Conservation (phyloP, 2,113 vertebrate genomes). For the Lampris incognitus region DNA sequence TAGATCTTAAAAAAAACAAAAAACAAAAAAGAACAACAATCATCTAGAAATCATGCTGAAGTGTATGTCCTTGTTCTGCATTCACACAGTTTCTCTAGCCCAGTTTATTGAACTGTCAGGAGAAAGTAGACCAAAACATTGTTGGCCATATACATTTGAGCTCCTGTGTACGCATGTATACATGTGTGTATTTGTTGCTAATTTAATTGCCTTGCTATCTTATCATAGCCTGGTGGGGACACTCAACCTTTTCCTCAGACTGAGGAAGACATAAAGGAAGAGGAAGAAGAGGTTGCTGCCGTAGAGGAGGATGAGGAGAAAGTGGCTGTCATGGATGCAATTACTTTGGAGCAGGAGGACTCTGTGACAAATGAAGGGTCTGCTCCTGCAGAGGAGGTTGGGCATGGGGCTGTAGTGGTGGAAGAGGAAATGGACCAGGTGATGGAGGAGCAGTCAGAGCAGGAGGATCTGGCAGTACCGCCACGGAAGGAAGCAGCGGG, state of each 20-base stretch:
- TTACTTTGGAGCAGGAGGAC: constrained; percentile 31
- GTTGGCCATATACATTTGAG: no score
- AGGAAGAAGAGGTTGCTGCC: constrained; percentile 13
- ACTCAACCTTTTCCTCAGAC: constrained; percentile 6
- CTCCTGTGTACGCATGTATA: no score
- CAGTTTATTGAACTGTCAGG: neutral
- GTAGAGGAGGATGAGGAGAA: constrained; percentile 21
- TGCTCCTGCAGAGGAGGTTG: constrained; percentile 27
- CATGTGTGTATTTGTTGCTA: no score
- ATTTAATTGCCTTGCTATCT: constrained; percentile 11
- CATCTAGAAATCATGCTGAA: neutral
- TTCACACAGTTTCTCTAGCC: neutral
- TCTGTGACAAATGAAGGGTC: constrained; percentile 11
- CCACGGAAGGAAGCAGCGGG: constrained; percentile 12
- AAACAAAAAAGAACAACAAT: neutral
- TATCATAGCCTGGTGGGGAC: constrained; percentile 34
- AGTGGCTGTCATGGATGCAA: constrained; percentile 27
- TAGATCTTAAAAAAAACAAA: neutral
- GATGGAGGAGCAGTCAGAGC: constrained; percentile 25
- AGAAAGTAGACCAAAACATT: neutral
- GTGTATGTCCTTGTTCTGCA: neutral
- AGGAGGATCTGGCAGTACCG: neutral
- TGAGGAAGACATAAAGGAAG: neutral
- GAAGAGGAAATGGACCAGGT: constrained; percentile 24
- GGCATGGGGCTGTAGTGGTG: no score